Base-by-base conservation (phyloP, 2,797 vertebrate genomes). In the Hoplostethus mediterraneus region DNA sequence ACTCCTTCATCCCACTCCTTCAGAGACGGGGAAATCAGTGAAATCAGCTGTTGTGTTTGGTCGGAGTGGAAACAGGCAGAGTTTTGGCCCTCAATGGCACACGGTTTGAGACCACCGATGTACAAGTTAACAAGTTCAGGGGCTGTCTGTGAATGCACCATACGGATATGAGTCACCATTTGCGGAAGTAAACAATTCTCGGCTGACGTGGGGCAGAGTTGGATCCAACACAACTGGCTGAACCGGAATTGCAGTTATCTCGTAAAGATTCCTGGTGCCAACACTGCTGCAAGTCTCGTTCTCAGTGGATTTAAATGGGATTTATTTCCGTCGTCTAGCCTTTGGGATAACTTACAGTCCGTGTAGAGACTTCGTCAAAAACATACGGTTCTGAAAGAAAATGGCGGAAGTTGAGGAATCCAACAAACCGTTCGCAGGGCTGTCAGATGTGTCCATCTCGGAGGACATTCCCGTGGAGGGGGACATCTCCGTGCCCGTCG, bases 401-500 rank as follows among this genome's bases (percentile, higher is more conserved):
- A 95, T 95, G 95, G 93, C 94, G 89, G 92, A 93, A 70, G 81
- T 77, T 25, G 94, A 93, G 8, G 94, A 95, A 57, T 73, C 90
- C 63, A 93, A 80, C 79, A 94, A 91, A 75, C 90, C 93, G 87
- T 99, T 99, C 83, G 93, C 96, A 84, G 97, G 96, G 1, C 95
- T 99, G 0, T 96, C 97, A 0, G 96, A 98, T 51, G 95, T 99
- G 52, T 97, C 97, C 0, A 96, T 99, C 68, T 93, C 98, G 0
- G 95, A 96, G 65, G 97, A 98, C 62, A 95, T 96, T 31, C 95
- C 96, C 0, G 96, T 99, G 88, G 97, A 99, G 84, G 97, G 98
- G 4, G 96, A 99, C 76, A 99, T 99, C 58, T 94, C 96, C 0
- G 95, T 98, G 8, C 97, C 97, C 0, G 64, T 96, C 0, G 90